phyloP scores from a whole-genome alignment of 2,113 vertebrate species.

The Ammodytes marinus region DNA sequence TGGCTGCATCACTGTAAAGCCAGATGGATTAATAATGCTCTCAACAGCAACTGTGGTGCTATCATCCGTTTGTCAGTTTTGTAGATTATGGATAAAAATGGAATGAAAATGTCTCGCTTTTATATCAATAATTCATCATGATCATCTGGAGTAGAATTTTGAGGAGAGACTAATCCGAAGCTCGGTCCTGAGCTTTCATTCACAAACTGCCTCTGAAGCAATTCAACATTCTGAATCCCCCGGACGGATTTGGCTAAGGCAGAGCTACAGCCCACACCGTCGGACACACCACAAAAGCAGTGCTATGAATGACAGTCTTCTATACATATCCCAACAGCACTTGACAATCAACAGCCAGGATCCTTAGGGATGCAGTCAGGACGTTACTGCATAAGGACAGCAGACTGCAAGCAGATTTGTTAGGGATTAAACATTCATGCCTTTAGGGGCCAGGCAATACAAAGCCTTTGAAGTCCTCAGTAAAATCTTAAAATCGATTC shows the following conservation, averaged over 20 bases:
- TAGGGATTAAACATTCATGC: not conserved
- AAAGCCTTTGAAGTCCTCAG: not conserved
- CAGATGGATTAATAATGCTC: not conserved
- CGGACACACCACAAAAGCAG: not conserved
- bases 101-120: not conserved
- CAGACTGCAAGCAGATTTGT: not conserved
- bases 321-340: constrained; percentile 1
- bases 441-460: not conserved
- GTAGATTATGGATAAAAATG: not conserved
- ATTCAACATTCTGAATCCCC: not conserved
- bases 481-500: not conserved
- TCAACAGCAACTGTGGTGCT: not conserved
- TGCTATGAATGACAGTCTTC: not conserved
- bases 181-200: not conserved
- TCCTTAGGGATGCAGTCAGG: not conserved
- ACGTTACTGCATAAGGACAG: not conserved
- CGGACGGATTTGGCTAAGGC: not conserved
- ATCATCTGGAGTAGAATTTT: not conserved
- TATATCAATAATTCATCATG: not conserved
- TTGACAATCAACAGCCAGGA: not conserved
- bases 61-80: not conserved
- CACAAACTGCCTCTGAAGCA: not conserved
- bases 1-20: not conserved
- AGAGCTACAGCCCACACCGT: not conserved
- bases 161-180: not conserved